A percentile compares a stretch with the other conserved stretches of the same genome.
Conservation (phyloP, 2,113 vertebrate genomes). For the Siphamia tubifer region DNA sequence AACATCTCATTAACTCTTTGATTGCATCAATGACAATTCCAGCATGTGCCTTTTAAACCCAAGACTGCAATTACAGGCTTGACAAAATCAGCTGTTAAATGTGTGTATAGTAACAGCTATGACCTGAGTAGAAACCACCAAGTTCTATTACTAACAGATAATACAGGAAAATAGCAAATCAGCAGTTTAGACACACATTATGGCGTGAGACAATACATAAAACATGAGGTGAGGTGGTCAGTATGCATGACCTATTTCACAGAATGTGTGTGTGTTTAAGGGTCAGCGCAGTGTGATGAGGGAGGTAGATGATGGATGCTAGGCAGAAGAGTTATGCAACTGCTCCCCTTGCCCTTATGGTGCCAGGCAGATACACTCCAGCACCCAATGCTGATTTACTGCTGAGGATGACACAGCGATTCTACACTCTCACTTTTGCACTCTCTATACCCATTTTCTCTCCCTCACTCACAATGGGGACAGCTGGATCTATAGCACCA, state of each 20-base stretch:
- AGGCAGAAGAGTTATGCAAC: slow-evolving; percentile 73
- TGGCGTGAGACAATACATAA: background rate
- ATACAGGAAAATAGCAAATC: background rate
- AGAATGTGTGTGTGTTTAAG: slow-evolving; percentile 23
- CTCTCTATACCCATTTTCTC: slow-evolving; percentile 58
- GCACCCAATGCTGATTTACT: slow-evolving; percentile 73
- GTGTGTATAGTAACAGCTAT: background rate
- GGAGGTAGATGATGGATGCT: slow-evolving; percentile 57
- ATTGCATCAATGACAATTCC: background rate
- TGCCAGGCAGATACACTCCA: slow-evolving; percentile 61
- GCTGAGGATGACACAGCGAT: slow-evolving; percentile 79
- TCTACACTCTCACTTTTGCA: slow-evolving; percentile 60
- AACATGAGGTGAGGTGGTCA: slow-evolving; percentile 13
- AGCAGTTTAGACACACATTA: background rate
- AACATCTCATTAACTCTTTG: background rate
- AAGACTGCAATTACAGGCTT: background rate
- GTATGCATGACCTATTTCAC: background rate
- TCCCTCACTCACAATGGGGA: slow-evolving; percentile 64
- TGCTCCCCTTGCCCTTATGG: slow-evolving; percentile 67
- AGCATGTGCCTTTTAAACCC: background rate
- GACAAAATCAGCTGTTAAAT: background rate
- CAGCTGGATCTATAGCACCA: slow-evolving; percentile 71
- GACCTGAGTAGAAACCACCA: background rate
- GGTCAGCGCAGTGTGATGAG: slow-evolving; percentile 18
- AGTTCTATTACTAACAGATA: background rate